Conservation (phyloP, 1,140 invertebrate species). For the Bicyclus anynana region DNA sequence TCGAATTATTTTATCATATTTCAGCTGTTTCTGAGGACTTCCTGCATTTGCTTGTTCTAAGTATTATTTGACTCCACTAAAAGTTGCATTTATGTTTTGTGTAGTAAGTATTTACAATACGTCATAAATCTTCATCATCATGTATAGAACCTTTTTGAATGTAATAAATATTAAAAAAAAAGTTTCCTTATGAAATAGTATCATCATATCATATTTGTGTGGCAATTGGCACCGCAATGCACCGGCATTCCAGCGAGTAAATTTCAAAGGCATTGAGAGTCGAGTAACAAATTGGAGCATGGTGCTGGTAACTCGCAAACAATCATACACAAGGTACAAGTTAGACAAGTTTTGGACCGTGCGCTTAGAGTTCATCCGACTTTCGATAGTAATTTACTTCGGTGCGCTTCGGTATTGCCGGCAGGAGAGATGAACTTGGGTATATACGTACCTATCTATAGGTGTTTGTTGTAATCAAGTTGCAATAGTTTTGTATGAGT, state of each 20-base stretch:
- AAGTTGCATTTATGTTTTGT: too few relatives aligned
- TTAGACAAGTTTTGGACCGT: conserved; percentile 38
- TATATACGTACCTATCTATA: conserved; percentile 2
- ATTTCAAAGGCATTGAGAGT: conserved; percentile 50
- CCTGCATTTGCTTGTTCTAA: too few relatives aligned
- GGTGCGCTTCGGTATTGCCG: conserved; percentile 43
- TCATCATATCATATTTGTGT: conserved; percentile 43
- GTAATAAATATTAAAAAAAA: too few relatives aligned
- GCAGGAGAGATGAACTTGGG: conserved; percentile 35
- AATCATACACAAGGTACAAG: conserved; percentile 60
- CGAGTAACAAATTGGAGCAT: conserved; percentile 58
- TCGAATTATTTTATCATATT: too few relatives aligned
- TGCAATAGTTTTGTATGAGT: too few relatives aligned
- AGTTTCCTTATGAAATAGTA: neutral
- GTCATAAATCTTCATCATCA: too few relatives aligned
- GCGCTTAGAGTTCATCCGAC: conserved; percentile 48
- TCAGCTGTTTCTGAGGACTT: too few relatives aligned
- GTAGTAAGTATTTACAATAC: too few relatives aligned
- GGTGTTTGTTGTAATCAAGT: neutral
- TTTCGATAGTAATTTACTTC: conserved; percentile 52
- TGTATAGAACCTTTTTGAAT: too few relatives aligned
- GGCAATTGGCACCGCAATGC: conserved; percentile 61
- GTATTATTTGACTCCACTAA: too few relatives aligned
- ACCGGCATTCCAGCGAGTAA: conserved; percentile 45
- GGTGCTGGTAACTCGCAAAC: conserved; percentile 54